Evolutionary conservation across 2,888 invertebrate species (phyloP).

Genomic region (Tubulanus polymorphus): DNA sequence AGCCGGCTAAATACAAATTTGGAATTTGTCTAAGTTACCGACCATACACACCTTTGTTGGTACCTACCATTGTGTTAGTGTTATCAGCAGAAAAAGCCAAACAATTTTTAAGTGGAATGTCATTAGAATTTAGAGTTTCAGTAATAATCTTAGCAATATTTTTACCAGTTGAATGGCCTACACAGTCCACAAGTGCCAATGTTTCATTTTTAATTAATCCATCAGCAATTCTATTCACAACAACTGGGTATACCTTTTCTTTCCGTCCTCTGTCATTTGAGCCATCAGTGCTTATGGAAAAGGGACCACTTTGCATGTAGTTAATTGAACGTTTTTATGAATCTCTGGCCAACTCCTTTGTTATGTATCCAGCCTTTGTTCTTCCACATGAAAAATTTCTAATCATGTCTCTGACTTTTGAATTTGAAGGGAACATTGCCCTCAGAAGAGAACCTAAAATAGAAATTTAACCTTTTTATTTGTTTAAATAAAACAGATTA

Average conservation of each 20-base stretch:
- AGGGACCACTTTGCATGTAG: neutral
- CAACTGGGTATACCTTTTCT: constrained; percentile 8
- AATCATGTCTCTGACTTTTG: too few relatives aligned
- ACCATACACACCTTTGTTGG: constrained; percentile 16
- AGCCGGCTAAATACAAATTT: constrained; percentile 14
- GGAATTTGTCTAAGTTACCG: constrained; percentile 14
- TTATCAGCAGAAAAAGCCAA: constrained; percentile 20
- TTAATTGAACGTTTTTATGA: neutral
- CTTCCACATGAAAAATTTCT: neutral
- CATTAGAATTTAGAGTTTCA: neutral
- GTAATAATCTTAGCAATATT: constrained; percentile 2
- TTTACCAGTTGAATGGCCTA: constrained; percentile 3
- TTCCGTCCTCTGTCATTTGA: constrained; percentile 8
- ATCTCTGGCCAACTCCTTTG: neutral
- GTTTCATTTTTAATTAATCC: too few relatives aligned
- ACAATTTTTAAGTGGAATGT: constrained; percentile 17
- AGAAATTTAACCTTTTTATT: too few relatives aligned
- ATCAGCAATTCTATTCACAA: constrained; percentile 6
- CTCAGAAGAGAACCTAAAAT: too few relatives aligned
- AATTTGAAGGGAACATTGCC: too few relatives aligned
- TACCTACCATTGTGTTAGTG: constrained; percentile 20
- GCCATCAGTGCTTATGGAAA: constrained; percentile 6
- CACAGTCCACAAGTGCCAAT: too few relatives aligned
- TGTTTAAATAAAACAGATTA: too few relatives aligned
- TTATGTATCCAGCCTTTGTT: neutral